Evolutionary conservation across 92 coral and sea anemone genomes (phyloP), one percentile per base, ranked within the genome.

Genomic region (Plumapathes pennacea): DNA sequence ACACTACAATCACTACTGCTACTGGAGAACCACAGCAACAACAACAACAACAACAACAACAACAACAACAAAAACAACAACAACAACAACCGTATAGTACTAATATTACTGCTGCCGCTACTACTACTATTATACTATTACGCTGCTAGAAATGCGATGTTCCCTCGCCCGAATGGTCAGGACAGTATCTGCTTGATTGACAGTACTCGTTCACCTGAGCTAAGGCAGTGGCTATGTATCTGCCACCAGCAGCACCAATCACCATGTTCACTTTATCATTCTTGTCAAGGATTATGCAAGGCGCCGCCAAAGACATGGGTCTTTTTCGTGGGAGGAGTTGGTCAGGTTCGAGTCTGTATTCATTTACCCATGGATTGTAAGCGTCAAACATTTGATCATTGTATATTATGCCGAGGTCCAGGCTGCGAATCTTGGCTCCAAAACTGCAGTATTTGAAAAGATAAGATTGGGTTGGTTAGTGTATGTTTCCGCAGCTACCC

Each of bases 221-320:
- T 33, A 87, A 49, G 27, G 86, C 64, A 0, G 96, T 83, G 17
- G 90, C 90, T 27, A 87, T 87, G 38, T 82, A 82, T 45, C 88
- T 57, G 12, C 96, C 96, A 6, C 96, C 96, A 9, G 90, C 96
- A 4, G 96, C 96, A 0, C 96, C 96, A 38, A 82, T 87, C 38
- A 87, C 96, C 96, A 87, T 82, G 54, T 61, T 86, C 4, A 87
- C 82, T 17, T 72, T 74, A 0, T 76, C 77, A 32, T 60, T 34
- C 31, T 64, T 62, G 51, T 83, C 96, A 5, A 83, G n/a, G 54
- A 87, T 44, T 50, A 87, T 87, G 14, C 83, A 72, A 6, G 96
- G 96, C 28, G 85, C 77, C 0, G 96, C 84, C 25, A 87, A 62
- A 5, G 96, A 87, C 68, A 87, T 62, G 13, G 96, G 96, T n/a